phyloP scores from a whole-genome alignment of 2,797 vertebrate species.

The Cryptoblepharus egeriae region DNA sequence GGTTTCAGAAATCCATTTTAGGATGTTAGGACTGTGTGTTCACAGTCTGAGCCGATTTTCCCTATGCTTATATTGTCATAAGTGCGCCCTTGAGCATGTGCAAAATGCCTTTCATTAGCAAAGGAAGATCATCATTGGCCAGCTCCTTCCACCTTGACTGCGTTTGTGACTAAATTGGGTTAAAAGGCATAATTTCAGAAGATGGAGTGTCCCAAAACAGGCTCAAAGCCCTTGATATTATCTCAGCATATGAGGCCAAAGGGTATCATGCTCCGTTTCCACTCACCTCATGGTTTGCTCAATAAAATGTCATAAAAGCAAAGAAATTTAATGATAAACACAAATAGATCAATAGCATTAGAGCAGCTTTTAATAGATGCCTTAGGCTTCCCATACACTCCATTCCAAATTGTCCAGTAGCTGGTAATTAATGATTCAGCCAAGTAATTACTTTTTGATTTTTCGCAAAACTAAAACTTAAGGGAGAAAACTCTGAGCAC shows the following conservation, averaged over 20 bases:
- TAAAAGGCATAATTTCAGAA: background rate
- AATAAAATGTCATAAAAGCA: constrained; percentile 62
- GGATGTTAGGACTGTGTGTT: too few relatives aligned
- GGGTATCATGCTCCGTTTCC: background rate
- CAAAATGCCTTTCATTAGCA: background rate
- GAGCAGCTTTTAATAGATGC: constrained; percentile 65
- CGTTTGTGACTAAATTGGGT: background rate
- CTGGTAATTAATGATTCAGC: constrained; percentile 70
- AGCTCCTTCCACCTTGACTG: background rate
- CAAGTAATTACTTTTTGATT: constrained; percentile 75
- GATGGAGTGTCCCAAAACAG: background rate
- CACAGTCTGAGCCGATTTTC: too few relatives aligned
- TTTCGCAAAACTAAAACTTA: constrained; percentile 65
- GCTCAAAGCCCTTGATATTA: background rate
- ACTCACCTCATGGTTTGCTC: constrained; percentile 27
- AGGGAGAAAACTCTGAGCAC: constrained; percentile 41
- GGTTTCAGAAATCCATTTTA: too few relatives aligned
- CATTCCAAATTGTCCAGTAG: constrained; percentile 60
- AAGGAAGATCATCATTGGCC: background rate
- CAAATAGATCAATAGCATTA: constrained; percentile 72
- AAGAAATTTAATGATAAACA: constrained; percentile 58
- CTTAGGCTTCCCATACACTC: constrained; percentile 59
- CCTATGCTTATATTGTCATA: background rate
- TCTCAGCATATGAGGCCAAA: background rate
- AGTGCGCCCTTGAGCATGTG: background rate